Evolutionary conservation across 2,797 vertebrate species (phyloP), one percentile per base, ranked within the genome.

Genomic region (Enteromius mattozi): DNA sequence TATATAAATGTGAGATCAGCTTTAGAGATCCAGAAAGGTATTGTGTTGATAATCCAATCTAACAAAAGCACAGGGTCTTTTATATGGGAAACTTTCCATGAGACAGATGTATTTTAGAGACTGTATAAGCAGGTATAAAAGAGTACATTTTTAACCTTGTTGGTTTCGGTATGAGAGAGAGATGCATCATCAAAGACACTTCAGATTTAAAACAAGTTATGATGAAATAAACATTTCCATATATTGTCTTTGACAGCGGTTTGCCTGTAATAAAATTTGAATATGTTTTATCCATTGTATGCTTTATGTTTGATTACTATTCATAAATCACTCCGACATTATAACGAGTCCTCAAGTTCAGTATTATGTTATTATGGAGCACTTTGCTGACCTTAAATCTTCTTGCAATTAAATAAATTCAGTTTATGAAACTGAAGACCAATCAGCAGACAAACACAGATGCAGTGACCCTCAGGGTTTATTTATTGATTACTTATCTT

Each of bases 401-500:
- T 42, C 21, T 70, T 45, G 37, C 37, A 45, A n/a, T 24, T 16
- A 13, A 71, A 54, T 54, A 0, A 75, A 35, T n/a, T 35, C 5
- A 35, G 19, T 2, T 21, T 6, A 5, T 0, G 19, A 68, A 69
- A n/a, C 35, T 19, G 63, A 35, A 35, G 3, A n/a, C 8, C 33
- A 27, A 63, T 65, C 76, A 78, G 2, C 33, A 56, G 77, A 19
- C 74, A 70, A 17, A 59, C 42, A 81, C 35, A 12, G 35, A 45
- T 35, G 35, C 42, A 59, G 35, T 76, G 71, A 81, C 84, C 81
- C 81, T 83, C 71, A 51, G 66, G 77, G 78, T 87, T 86, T 86
- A 87, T 88, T 89, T 78, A 86, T 63, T 80, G 71, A 84, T 78
- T 66, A 87, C 54, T 68, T 80, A 85, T 80, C 80, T 87, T 65